A percentile compares a stretch with the other conserved stretches of the same genome.
phyloP scores from a whole-genome alignment of 2,888 invertebrate genomes.

The Thecocarcelia acutangulata region DNA sequence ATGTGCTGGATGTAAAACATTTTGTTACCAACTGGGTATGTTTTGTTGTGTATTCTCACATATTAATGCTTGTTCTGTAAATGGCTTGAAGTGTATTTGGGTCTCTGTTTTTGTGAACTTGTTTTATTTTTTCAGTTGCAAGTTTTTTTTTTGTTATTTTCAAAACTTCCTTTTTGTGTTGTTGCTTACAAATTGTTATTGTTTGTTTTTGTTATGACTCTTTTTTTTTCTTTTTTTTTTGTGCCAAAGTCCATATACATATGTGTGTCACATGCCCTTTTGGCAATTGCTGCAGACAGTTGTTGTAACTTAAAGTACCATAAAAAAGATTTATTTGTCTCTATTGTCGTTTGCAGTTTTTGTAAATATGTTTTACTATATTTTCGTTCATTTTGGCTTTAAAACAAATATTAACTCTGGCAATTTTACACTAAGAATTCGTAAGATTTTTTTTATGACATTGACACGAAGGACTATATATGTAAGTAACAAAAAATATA shows the following conservation, averaged over 20 bases:
- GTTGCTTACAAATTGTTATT: slow-evolving; percentile 5
- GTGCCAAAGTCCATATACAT: slow-evolving; percentile 21
- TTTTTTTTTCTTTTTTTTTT: slow-evolving; percentile 12
- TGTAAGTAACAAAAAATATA: too few relatives aligned
- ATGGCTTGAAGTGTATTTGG: slow-evolving; percentile 22
- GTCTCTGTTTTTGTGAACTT: slow-evolving; percentile 6
- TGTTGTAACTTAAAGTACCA: slow-evolving; percentile 68
- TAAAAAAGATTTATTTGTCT: slow-evolving; percentile 69
- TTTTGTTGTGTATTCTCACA: not conserved
- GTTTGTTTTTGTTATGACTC: slow-evolving; percentile 11
- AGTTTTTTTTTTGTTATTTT: slow-evolving; percentile 36
- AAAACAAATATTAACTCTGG: slow-evolving; percentile 33
- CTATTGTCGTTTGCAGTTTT: slow-evolving; percentile 64
- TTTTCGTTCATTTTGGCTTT: slow-evolving; percentile 1
- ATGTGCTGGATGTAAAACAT: too few relatives aligned
- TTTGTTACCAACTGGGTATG: too few relatives aligned
- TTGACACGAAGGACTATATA: too few relatives aligned
- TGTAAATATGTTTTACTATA: slow-evolving; percentile 52
- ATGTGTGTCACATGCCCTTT: slow-evolving; percentile 58
- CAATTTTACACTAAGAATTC: not conserved
- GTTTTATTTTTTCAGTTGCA: slow-evolving; percentile 40
- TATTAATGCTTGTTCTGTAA: too few relatives aligned
- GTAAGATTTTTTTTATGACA: not conserved
- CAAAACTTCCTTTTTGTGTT: slow-evolving; percentile 3
- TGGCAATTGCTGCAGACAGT: slow-evolving; percentile 68